phyloP scores from a whole-genome alignment of 1,140 invertebrate genomes.

The Procambarus virginalis region DNA sequence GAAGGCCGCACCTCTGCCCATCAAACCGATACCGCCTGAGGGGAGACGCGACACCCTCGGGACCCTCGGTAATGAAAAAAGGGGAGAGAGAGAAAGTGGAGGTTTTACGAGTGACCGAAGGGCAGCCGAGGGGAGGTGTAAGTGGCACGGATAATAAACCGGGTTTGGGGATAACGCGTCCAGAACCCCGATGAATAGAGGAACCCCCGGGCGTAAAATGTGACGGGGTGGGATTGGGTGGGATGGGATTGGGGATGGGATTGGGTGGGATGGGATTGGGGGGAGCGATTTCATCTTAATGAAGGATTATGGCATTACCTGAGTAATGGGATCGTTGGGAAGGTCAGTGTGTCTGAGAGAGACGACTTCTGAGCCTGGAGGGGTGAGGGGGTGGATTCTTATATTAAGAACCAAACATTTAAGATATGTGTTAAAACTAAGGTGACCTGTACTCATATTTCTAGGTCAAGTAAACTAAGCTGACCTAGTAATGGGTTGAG shows the following conservation, averaged over 20 bases:
- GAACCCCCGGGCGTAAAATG: conserved; percentile 30
- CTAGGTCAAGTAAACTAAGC: too few species aligned
- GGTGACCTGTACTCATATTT: too few species aligned
- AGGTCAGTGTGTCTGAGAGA: too few species aligned
- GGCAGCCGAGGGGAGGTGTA: conserved; percentile 50
- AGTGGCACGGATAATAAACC: conserved; percentile 62
- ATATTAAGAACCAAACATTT: too few species aligned
- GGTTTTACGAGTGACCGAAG: conserved; percentile 59
- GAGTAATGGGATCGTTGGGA: not conserved
- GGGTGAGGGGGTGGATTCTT: too few species aligned
- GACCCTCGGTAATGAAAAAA: conserved; percentile 60
- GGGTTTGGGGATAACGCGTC: conserved; percentile 12
- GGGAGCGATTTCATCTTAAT: conserved; percentile 38
- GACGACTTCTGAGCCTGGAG: too few species aligned
- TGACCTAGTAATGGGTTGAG: too few species aligned
- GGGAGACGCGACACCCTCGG: conserved; percentile 44
- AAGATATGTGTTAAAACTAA: too few species aligned
- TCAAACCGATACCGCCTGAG: conserved; percentile 53
- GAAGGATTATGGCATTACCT: conserved; percentile 51
- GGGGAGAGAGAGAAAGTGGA: conserved; percentile 62
- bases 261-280: too few species aligned
- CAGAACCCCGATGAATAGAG: conserved; percentile 50
- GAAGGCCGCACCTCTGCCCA: conserved; percentile 20
- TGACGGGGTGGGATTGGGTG: not conserved
- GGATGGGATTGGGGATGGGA: too few species aligned